A percentile compares a stretch with the other conserved stretches of the same genome.
Conservation (phyloP, 2,113 vertebrate species). For the Ctenomys sociabilis region DNA sequence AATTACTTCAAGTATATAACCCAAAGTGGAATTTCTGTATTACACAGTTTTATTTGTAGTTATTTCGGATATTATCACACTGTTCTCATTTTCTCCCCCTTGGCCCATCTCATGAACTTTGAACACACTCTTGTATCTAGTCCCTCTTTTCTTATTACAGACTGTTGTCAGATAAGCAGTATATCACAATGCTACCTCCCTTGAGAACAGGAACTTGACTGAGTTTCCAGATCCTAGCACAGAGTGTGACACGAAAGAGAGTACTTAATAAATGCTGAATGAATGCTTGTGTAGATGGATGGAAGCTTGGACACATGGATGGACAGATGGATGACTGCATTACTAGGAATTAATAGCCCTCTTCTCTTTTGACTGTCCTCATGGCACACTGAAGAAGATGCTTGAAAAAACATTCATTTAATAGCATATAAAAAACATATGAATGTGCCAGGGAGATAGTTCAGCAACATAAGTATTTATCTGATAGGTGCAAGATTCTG, state of each 20-base stretch:
- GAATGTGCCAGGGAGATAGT: too few species aligned
- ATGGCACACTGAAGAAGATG: not conserved
- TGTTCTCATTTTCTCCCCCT: not conserved
- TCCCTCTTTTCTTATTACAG: not conserved
- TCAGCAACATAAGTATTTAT: too few species aligned
- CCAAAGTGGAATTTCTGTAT: not conserved
- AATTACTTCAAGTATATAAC: not conserved
- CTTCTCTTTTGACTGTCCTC: not conserved
- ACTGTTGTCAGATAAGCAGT: not conserved
- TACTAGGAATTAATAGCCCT: not conserved
- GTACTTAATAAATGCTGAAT: fast-evolving
- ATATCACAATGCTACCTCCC: not conserved
- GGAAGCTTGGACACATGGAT: not conserved
- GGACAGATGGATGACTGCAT: not conserved
- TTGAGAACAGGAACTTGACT: not conserved
- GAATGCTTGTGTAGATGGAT: not conserved
- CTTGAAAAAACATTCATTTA: not conserved
- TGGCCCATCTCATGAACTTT: not conserved
- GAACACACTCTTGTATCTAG: not conserved
- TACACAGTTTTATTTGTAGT: not conserved
- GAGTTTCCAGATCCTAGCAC: not conserved
- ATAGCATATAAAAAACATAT: not conserved
- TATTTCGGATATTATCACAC: not conserved
- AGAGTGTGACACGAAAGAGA: not conserved
- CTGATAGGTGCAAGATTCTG: too few species aligned